Conservation (phyloP, 2,113 vertebrate genomes). For the Camelus bactrianus region DNA sequence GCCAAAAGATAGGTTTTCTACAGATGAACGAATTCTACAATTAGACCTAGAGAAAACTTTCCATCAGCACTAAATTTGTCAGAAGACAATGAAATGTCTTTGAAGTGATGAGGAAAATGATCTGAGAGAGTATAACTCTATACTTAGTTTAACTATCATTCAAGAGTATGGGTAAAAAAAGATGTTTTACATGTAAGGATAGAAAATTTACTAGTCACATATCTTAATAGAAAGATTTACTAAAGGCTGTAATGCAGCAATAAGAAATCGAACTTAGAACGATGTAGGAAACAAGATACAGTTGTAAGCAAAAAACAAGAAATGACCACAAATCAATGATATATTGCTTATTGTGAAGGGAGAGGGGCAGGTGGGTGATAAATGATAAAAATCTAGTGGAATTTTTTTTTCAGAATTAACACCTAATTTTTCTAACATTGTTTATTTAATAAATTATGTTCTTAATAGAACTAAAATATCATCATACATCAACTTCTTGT, state of each 20-base stretch:
- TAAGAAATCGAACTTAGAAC: background rate
- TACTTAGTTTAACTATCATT: constrained; percentile 37
- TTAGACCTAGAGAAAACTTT: background rate
- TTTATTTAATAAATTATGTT: constrained; percentile 5
- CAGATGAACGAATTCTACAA: constrained; percentile 30
- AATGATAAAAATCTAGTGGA: constrained; percentile 35
- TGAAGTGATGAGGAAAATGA: background rate
- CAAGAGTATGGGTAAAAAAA: constrained; percentile 13
- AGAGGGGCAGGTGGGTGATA: background rate
- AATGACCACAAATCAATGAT: background rate
- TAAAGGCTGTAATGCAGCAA: background rate
- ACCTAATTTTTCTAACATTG: background rate
- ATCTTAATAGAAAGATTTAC: constrained; percentile 12
- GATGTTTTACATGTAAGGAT: background rate
- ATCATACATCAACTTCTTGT: background rate
- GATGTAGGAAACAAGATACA: background rate
- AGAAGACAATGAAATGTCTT: constrained; percentile 19
- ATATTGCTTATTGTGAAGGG: background rate
- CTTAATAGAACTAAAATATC: background rate
- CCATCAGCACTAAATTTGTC: background rate
- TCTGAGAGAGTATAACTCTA: background rate
- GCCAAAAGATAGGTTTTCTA: background rate
- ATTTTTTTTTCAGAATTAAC: constrained; percentile 24
- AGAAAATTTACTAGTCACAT: background rate
- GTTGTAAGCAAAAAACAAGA: background rate